Evolutionary conservation across 92 coral and sea anemone genomes (phyloP), one percentile per base, ranked within the genome.

Genomic region (Epizoanthus illoricatus): DNA sequence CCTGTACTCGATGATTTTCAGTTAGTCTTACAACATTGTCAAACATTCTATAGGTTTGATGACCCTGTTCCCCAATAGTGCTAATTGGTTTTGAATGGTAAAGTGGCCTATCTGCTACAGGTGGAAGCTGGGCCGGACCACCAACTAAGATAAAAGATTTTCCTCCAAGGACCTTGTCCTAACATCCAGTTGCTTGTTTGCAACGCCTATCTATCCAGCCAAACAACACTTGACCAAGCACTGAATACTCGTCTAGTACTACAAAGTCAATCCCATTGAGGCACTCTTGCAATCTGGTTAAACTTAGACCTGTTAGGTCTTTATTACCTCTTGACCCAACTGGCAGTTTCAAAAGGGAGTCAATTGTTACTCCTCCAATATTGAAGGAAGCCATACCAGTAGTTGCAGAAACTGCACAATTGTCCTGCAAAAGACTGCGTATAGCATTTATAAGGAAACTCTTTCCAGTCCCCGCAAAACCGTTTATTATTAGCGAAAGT

Each of bases 351-450:
- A 90, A 87, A 54, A 87, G 80, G 2, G 89, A 88, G 78, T 88
- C 89, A 74, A 85, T 79, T 62, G 92, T 88, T 19, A 86, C 85
- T 7, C 88, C 92, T 42, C 74, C 81, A 42, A 89, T 89, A 78
- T 80, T 80, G 65, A 79, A 88, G 28, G 90, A 83, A 49, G 93
- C 90, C 79, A 86, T 90, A 58, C 90, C 90, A 69, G 93, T 89
- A 41, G 92, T 88, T 55, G 88, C 91, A 39, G 91, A 84, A 65
- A 88, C 85, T 76, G 91, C 91, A 90, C 93, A 90, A 65, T 62
- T 76, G 23, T 52, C 56, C 10, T 61, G 61, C 52, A 90, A 74
- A 49, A 90, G 90, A 13, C 52, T 84, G 71, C 84, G 88, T 39
- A 84, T 75, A 67, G 88, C 90, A 90, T 90, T 90, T 19, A 91